These are phyloP conservation scores for Luidia sarsii DNA, from an alignment of 53 echinoderm and acorn worm species.

Conservation along the genomic window DNA sequence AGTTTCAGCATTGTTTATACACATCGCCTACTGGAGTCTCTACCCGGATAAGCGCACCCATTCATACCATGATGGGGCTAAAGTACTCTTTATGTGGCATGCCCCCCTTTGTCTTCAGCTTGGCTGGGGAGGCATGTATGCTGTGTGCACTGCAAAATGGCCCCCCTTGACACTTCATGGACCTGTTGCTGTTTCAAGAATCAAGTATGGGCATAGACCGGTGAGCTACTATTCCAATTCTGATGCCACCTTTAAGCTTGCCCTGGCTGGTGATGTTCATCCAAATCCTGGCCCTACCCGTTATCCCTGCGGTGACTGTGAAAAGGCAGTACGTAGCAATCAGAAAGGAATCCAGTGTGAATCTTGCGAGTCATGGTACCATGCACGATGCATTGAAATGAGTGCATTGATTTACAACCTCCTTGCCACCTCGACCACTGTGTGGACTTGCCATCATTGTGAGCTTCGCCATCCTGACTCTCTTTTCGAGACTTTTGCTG, in stretches of 20 bases:
- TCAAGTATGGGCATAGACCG: neutral
- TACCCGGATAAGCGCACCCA: too few relatives aligned
- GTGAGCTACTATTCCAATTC: neutral
- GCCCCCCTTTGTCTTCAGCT: too few relatives aligned
- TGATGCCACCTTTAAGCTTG: neutral
- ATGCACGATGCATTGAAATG: conserved; percentile 2
- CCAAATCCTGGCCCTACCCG: neutral
- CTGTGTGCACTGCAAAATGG: too few relatives aligned
- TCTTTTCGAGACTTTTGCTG: neutral
- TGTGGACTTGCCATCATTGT: neutral
- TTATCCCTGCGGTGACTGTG: conserved; percentile 8
- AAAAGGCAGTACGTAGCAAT: neutral
- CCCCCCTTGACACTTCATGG: too few relatives aligned
- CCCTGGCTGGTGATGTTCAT: neutral
- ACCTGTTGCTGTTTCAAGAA: neutral
- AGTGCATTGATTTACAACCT: neutral
- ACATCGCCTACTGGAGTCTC: too few relatives aligned
- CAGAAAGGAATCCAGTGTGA: conserved; percentile 6
- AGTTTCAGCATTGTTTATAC: too few relatives aligned
- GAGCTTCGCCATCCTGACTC: neutral
- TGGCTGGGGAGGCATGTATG: too few relatives aligned
- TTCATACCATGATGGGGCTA: too few relatives aligned
- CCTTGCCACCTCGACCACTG: neutral
- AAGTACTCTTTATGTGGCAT: too few relatives aligned
- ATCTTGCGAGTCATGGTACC: neutral